Conservation (phyloP, 2,113 vertebrate species). For the Phainopepla nitens region DNA sequence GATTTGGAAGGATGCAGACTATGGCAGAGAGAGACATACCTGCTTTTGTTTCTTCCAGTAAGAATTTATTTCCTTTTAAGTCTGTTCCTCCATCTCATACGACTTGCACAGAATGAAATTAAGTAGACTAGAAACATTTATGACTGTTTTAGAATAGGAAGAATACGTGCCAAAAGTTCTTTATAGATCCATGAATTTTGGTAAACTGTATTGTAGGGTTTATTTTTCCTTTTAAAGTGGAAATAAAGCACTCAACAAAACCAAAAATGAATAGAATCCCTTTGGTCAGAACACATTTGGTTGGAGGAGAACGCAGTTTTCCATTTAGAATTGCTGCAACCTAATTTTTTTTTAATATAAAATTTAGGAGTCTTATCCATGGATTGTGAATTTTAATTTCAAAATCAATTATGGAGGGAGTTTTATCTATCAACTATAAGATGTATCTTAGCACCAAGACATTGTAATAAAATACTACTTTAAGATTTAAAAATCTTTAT, state of each 20-base stretch:
- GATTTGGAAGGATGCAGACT: background rate
- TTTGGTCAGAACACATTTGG: background rate
- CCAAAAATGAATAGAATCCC: background rate
- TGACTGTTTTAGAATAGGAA: background rate
- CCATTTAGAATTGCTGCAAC: slow-evolving; percentile 10
- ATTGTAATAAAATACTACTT: slow-evolving; percentile 51
- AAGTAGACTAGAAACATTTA: background rate
- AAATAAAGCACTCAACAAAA: background rate
- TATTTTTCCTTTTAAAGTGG: background rate
- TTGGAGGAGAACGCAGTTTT: slow-evolving; percentile 9
- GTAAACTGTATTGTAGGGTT: background rate
- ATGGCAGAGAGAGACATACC: background rate
- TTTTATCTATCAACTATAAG: slow-evolving; percentile 24
- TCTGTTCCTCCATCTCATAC: background rate
- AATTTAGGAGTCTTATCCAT: slow-evolving; percentile 1
- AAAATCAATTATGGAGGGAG: slow-evolving; percentile 43
- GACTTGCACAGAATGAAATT: background rate
- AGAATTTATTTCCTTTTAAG: background rate
- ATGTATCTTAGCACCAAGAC: slow-evolving; percentile 56
- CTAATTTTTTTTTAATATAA: slow-evolving; percentile 22
- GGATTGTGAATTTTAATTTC: slow-evolving; percentile 45
- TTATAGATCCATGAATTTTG: background rate
- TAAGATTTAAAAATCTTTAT: slow-evolving; percentile 56
- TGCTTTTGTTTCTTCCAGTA: background rate
- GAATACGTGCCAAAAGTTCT: background rate